Base-by-base conservation (phyloP, 2,888 invertebrate species). In the Branchipolynoe longqiensis region DNA sequence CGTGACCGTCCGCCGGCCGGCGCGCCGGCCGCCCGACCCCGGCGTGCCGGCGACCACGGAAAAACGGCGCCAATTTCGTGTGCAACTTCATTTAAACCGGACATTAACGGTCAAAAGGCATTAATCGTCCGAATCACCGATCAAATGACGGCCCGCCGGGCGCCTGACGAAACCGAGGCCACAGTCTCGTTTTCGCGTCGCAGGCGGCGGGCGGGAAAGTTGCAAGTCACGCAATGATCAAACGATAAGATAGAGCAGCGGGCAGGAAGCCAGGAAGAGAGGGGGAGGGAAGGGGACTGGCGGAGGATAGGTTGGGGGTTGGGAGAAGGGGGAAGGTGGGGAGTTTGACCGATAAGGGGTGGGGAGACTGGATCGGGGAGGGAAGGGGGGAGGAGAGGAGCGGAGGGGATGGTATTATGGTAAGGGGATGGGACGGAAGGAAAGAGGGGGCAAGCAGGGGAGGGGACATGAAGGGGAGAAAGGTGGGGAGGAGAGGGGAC, bases 111-210 rank as follows among this genome's bases (percentile, higher is more conserved):
- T 78, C 78, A 78, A 54, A n/a, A 54, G 78, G 78, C 28, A 78
- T 78, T 78, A 78, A 78, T 78, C 78, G 78, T 28, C 48, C 18
- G 48, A 78, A 78, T 78, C 48, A 25, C n/a, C 78, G 78, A 78
- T 78, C 78, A 54, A 48, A 54, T 78, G 54, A 78, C 78, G 78
- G 25, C 14, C 78, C 78, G n/a, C 12, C 31, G 6, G 78, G 48
- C n/a, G 31, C 28, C 48, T 78, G 28, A 40, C 41, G 8, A 14
- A 22, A 33, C 40, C 41, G 78, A 78, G 28, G 78, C 78, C 48
- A 8, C 48, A 33, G 48, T 41, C 78, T 78, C 41, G 48, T 25
- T 78, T 78, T 41, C 48, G 33, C 28, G 28, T 28, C 18, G 54
- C 41, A 25, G n/a, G 48, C 78, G 48, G 28, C n/a, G n/a, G n/a